Evolutionary conservation across 1,140 invertebrate genomes (phyloP).

Genomic region (Elysia chlorotica): DNA sequence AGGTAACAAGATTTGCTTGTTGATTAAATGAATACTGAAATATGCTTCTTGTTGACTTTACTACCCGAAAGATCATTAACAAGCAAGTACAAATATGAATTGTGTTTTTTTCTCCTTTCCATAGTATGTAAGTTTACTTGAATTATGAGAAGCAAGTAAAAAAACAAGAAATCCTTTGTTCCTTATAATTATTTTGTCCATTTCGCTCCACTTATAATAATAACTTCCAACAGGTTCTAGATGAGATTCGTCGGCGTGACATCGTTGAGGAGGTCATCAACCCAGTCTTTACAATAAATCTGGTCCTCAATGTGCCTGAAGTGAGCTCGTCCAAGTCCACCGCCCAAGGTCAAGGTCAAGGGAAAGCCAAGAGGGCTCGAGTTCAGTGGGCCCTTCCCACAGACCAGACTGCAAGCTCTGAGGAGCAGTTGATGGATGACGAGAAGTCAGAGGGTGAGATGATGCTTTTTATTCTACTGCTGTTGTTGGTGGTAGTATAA

Average conservation of each 20-base stretch:
- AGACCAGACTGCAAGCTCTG: too few relatives aligned
- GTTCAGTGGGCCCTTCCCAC: conserved; percentile 5
- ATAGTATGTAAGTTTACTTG: too few relatives aligned
- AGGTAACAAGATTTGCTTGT: background rate
- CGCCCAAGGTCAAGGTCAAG: background rate
- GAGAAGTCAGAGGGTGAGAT: too few relatives aligned
- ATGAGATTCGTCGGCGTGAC: conserved; percentile 50
- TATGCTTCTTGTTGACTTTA: background rate
- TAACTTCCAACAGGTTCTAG: conserved; percentile 55
- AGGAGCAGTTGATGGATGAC: too few relatives aligned
- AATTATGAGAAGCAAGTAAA: too few relatives aligned
- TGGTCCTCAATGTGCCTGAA: conserved; percentile 45
- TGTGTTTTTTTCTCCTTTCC: too few relatives aligned
- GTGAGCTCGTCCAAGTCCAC: background rate
- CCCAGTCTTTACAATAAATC: conserved; percentile 49
- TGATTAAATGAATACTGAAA: background rate
- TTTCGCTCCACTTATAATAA: too few relatives aligned
- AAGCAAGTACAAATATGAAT: too few relatives aligned
- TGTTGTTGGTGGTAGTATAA: too few relatives aligned
- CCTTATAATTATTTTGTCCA: too few relatives aligned
- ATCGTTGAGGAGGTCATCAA: conserved; percentile 48
- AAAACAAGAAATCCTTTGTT: too few relatives aligned
- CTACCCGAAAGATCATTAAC: background rate
- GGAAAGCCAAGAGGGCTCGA: background rate
- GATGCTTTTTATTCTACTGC: too few relatives aligned